Conservation (phyloP, 2,797 vertebrate genomes). For the Spinus olivaceus region DNA sequence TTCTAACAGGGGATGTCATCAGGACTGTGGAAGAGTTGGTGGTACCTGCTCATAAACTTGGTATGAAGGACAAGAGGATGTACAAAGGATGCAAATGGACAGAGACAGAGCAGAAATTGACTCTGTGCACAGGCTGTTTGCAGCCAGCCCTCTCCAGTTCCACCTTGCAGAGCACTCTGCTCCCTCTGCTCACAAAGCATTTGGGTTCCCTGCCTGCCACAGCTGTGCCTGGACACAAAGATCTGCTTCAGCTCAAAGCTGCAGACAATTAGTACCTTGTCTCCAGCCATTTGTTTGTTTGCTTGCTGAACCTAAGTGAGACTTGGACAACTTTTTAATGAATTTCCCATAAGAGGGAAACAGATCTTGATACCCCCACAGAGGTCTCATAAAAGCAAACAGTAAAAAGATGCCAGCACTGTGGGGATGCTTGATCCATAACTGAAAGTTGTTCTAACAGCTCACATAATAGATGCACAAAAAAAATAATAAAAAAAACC, state of each 20-base stretch:
- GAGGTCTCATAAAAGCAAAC: not conserved
- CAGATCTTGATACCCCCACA: not conserved
- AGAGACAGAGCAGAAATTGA: fast-evolving
- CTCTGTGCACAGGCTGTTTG: not conserved
- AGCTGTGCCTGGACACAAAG: not conserved
- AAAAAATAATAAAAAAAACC: not conserved
- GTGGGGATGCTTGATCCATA: not conserved
- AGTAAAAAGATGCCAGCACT: not conserved
- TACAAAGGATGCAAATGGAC: not conserved
- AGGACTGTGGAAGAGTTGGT: not conserved
- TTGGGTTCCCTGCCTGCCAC: fast-evolving
- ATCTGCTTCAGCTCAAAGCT: not conserved
- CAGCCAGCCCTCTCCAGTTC: not conserved
- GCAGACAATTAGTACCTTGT: not conserved
- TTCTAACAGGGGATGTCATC: not conserved
- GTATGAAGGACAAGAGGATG: not conserved
- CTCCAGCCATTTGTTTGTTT: not conserved
- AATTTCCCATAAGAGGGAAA: not conserved
- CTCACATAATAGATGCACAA: not conserved
- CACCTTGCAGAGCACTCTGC: not conserved
- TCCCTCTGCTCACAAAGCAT: not conserved
- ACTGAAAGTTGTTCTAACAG: not conserved
- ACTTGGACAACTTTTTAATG: not conserved
- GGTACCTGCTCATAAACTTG: not conserved
- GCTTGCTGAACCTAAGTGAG: not conserved